These are phyloP conservation scores for Entomyzon cyanotis DNA, from an alignment of 2,113 vertebrate genomes.

Conservation along the genomic window DNA sequence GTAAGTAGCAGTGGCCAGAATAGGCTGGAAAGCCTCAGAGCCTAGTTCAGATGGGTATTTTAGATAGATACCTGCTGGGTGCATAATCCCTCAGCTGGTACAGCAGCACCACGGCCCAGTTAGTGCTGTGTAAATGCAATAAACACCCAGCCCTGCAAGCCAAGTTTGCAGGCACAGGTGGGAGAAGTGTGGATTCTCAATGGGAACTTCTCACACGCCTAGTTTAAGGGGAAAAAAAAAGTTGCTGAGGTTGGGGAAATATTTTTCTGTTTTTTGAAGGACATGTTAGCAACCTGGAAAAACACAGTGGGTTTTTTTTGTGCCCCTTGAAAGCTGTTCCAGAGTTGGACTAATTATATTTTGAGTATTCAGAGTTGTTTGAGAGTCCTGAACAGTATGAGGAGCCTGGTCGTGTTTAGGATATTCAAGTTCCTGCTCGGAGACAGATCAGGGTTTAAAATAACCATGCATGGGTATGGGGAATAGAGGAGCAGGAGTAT, in stretches of 20 bases:
- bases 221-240: neutral
- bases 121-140: neutral
- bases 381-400: neutral
- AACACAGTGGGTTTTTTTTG: neutral
- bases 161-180: neutral
- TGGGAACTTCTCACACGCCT: neutral
- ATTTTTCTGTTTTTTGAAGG: neutral
- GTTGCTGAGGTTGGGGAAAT: neutral
- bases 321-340: neutral
- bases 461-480: rapidly evolving
- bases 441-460: neutral
- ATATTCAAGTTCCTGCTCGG: neutral
- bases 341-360: neutral
- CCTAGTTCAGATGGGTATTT: neutral
- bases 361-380: neutral
- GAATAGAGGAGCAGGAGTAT: neutral
- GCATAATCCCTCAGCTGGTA: neutral
- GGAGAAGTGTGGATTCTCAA: neutral
- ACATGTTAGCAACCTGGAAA: neutral
- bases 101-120: neutral
- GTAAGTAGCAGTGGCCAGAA: neutral
- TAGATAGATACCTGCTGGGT: neutral
- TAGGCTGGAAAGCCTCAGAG: neutral
- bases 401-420: neutral
- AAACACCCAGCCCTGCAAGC: neutral